These are phyloP conservation scores for Echiichthys vipera DNA, from an alignment of 2,797 vertebrate species.

Conservation along the genomic window DNA sequence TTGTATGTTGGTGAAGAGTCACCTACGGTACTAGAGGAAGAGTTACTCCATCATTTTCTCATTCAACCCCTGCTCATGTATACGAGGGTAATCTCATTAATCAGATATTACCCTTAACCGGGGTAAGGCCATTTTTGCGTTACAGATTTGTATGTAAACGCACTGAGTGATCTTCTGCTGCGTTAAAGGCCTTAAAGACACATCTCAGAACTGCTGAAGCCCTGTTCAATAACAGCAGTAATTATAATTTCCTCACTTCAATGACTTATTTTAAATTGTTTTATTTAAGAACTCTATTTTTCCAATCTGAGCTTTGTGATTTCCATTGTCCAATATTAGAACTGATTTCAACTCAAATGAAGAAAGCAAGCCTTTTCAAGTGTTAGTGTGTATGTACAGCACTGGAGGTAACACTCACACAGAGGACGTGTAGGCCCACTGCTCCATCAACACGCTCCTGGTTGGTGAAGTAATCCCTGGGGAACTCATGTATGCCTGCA, in stretches of 20 bases:
- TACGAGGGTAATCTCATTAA: too few relatives aligned
- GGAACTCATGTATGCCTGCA: conserved; percentile 95
- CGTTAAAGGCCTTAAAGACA: neutral
- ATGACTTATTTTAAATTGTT: too few relatives aligned
- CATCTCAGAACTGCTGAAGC: neutral
- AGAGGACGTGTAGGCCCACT: conserved; percentile 92
- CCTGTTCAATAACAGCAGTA: neutral
- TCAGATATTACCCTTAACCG: too few relatives aligned
- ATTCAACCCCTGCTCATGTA: too few relatives aligned
- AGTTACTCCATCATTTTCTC: too few relatives aligned
- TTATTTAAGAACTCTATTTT: neutral
- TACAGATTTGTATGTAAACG: too few relatives aligned
- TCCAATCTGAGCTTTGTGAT: neutral
- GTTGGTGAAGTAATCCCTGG: conserved; percentile 92
- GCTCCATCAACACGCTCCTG: conserved; percentile 92
- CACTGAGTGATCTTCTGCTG: too few relatives aligned
- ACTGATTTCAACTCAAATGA: neutral
- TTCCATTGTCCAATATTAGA: neutral
- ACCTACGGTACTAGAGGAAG: too few relatives aligned
- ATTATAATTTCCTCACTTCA: too few relatives aligned
- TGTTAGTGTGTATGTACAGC: neutral
- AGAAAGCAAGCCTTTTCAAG: neutral
- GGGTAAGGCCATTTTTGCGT: too few relatives aligned
- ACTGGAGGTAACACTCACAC: conserved; percentile 88
- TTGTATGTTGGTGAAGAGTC: too few relatives aligned